Percentiles rank a stretch among this genome's conserved stretches.
These are phyloP conservation scores for Unio delphinus DNA, from an alignment of 2,888 invertebrate species.

Conservation along the genomic window DNA sequence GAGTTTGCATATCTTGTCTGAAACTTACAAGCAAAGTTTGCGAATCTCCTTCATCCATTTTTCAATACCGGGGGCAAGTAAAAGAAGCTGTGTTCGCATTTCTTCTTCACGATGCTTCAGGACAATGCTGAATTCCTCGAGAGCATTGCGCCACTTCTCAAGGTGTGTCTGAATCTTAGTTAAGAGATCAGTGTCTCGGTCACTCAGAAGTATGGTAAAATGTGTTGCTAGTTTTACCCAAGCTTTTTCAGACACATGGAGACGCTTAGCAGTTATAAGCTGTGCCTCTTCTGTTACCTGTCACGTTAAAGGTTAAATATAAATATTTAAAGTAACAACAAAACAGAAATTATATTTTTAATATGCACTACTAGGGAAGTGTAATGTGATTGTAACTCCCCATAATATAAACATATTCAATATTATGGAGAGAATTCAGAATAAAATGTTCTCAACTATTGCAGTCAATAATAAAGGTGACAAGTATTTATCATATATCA, in stretches of 20 bases:
- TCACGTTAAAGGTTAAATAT: not conserved
- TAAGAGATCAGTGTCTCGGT: constrained; percentile 67
- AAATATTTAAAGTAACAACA: not conserved
- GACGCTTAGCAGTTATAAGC: constrained; percentile 66
- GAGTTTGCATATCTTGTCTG: not conserved
- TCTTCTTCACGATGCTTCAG: constrained; percentile 59
- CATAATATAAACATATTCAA: too few relatives aligned
- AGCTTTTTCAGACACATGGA: constrained; percentile 68
- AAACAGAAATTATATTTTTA: not conserved
- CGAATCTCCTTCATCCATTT: constrained; percentile 56
- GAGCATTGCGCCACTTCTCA: constrained; percentile 63
- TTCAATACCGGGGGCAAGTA: constrained; percentile 51
- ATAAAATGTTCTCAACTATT: too few relatives aligned
- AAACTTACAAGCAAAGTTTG: constrained; percentile 63
- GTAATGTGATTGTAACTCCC: too few relatives aligned
- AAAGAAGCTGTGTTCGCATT: constrained; percentile 52
- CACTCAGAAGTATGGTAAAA: constrained; percentile 69
- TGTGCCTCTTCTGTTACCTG: constrained; percentile 69
- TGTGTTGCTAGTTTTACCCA: constrained; percentile 70
- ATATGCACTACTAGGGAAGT: too few relatives aligned
- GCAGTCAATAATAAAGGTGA: too few relatives aligned
- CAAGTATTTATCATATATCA: too few relatives aligned
- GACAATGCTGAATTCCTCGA: constrained; percentile 63
- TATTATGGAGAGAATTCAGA: too few relatives aligned
- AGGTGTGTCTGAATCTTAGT: constrained; percentile 57